These are phyloP conservation scores for Urocolius indicus DNA, from an alignment of 2,113 vertebrate genomes.

Conservation along the genomic window DNA sequence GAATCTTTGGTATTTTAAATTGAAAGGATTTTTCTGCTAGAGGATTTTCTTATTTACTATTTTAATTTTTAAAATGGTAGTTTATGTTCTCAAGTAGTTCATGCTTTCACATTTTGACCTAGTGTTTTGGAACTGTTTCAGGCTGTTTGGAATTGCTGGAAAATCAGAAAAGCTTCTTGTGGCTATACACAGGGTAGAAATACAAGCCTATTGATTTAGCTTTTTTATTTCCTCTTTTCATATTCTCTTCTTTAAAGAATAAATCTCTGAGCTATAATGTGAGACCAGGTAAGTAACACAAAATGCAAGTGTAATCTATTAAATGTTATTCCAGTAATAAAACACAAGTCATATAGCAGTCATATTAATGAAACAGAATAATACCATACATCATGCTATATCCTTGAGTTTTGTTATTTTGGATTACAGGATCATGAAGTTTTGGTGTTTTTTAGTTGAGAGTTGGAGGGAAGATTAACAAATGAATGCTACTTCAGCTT, in stretches of 20 bases:
- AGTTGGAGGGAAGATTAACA: background rate
- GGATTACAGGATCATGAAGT: background rate
- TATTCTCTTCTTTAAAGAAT: constrained; percentile 21
- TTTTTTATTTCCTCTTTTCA: constrained; percentile 34
- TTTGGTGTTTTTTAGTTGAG: background rate
- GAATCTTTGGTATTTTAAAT: constrained; percentile 20
- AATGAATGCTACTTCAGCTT: background rate
- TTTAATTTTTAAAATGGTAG: constrained; percentile 25
- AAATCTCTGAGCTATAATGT: constrained; percentile 4
- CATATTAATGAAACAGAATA: background rate
- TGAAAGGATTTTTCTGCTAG: constrained; percentile 24
- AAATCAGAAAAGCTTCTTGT: constrained; percentile 17
- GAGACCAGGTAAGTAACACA: background rate
- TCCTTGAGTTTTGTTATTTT: background rate
- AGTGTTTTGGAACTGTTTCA: constrained; percentile 23
- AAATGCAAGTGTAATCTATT: background rate
- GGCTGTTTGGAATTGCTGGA: background rate
- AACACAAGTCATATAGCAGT: background rate
- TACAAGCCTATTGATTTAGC: background rate
- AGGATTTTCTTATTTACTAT: background rate
- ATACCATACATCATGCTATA: background rate
- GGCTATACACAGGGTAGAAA: constrained; percentile 21
- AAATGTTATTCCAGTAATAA: constrained; percentile 11
- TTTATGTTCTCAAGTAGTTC: constrained; percentile 8
- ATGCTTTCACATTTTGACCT: constrained; percentile 17